Evolutionary conservation across 2,797 vertebrate species (phyloP), one percentile per base, ranked within the genome.

Genomic region (Atherinosoma microstoma): DNA sequence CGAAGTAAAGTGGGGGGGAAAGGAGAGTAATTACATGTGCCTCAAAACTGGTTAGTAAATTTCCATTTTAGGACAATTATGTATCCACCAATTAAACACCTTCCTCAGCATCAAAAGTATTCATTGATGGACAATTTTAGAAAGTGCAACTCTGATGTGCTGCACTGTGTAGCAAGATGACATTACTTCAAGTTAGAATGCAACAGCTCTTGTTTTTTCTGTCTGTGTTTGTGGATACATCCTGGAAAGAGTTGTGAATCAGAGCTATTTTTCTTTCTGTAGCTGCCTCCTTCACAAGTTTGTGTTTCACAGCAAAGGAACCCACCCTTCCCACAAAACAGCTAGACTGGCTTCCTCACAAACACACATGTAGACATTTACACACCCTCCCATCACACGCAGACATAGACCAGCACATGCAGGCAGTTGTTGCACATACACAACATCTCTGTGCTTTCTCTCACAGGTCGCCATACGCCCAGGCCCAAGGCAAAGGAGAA

Each of bases 401-500:
- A 75, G 56, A 67, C 69, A 68, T 47, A 78, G 49, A 13, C 59
- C 70, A 15, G 47, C 61, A 76, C 84, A 74, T 29, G 62, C 63
- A 47, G 65, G 34, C 78, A 42, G 67, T 81, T 65, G 76, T 90
- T 90, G 87, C 88, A 90, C 87, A 93, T 90, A 93, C 89, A 90
- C 89, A 86, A 79, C 75, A 58, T 88, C 89, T 88, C 81, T n/a
- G 62, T 75, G 83, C 82, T 70, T 84, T 85, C 30, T 84, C 85
- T 89, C 84, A 58, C 86, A 84, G 77, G 73, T 81, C 18, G 24
- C 87, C 87, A 84, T 88, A 91, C 85, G 84, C 79, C 74, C 67
- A 68, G 81, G 91, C 90, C 88, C 87, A 91, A 88, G 87, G 90
- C 90, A 89, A 88, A 82, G 78, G 79, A 78, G 85, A 91, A 93